Conservation (phyloP, 2,797 vertebrate genomes). For the Phoxinus dragarum region DNA sequence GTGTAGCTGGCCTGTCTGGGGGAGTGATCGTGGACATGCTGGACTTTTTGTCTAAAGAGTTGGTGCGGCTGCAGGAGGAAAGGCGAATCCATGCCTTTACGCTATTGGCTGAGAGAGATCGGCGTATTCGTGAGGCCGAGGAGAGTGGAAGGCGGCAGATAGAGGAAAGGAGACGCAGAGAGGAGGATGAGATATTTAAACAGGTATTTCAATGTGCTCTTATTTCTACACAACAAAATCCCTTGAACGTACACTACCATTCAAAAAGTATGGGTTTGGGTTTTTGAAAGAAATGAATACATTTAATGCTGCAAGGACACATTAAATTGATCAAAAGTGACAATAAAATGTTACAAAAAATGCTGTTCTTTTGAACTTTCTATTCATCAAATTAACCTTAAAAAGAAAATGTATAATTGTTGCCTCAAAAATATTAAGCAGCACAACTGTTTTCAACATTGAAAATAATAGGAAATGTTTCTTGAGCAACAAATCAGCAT, state of each 20-base stretch:
- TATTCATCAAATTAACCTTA: neutral
- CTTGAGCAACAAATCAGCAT: neutral
- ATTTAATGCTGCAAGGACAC: neutral
- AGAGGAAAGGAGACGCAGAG: constrained; percentile 82
- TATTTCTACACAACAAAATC: neutral
- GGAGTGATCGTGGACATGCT: constrained; percentile 81
- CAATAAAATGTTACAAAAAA: neutral
- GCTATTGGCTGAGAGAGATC: constrained; percentile 88
- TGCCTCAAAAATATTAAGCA: neutral
- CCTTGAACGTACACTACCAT: neutral
- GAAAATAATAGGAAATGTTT: neutral
- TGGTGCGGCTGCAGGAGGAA: constrained; percentile 90
- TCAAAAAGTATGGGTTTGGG: neutral
- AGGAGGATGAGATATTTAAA: constrained; percentile 91
- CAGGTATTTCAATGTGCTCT: constrained; percentile 72
- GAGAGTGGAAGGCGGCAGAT: constrained; percentile 90
- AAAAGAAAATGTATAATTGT: neutral
- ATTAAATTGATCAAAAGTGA: neutral
- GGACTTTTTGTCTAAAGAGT: constrained; percentile 91
- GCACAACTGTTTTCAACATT: neutral
- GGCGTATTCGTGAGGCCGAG: constrained; percentile 86
- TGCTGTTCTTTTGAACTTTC: neutral
- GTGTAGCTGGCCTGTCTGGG: constrained; percentile 78
- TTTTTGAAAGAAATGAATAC: no score
- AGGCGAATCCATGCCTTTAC: constrained; percentile 87